A percentile compares a stretch with the other conserved stretches of the same genome.
These are phyloP conservation scores for Chalcis sispes DNA, from an alignment of 2,888 invertebrate genomes.

Conservation along the genomic window DNA sequence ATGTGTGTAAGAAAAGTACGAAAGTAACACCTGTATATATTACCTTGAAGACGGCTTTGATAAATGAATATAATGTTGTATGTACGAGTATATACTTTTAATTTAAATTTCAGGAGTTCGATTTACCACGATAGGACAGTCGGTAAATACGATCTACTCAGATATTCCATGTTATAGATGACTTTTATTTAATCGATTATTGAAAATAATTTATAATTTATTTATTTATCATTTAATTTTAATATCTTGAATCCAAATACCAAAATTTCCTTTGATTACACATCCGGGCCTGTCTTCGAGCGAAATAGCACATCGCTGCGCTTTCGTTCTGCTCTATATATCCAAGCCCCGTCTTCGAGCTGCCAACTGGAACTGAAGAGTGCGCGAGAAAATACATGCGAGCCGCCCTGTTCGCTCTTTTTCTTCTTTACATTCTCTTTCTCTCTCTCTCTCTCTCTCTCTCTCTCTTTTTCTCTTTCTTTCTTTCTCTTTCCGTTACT, in stretches of 20 bases:
- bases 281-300: constrained; percentile 45
- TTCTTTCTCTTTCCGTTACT: not conserved
- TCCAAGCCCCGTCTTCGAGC: constrained; percentile 54
- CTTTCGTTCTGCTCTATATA: constrained; percentile 53
- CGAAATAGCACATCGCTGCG: constrained; percentile 32
- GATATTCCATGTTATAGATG: too few species aligned
- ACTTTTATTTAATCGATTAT: too few species aligned
- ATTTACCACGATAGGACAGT: constrained; percentile 22
- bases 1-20: constrained; percentile 24
- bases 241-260: too few species aligned
- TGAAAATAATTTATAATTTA: too few species aligned
- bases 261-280: not conserved
- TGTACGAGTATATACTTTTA: constrained; percentile 51
- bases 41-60: constrained; percentile 45
- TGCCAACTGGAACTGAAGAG: constrained; percentile 26
- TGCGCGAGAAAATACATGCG: constrained; percentile 10
- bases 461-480: not conserved
- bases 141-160: too few species aligned
- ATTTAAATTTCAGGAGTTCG: constrained; percentile 60
- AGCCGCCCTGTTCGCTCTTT: not conserved
- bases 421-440: too few species aligned
- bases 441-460: not conserved
- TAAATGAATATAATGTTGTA: constrained; percentile 14
- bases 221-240: too few species aligned
- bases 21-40: constrained; percentile 41